Evolutionary conservation across 2,888 invertebrate species (phyloP).

Genomic region (Sinhomidia bicolor): DNA sequence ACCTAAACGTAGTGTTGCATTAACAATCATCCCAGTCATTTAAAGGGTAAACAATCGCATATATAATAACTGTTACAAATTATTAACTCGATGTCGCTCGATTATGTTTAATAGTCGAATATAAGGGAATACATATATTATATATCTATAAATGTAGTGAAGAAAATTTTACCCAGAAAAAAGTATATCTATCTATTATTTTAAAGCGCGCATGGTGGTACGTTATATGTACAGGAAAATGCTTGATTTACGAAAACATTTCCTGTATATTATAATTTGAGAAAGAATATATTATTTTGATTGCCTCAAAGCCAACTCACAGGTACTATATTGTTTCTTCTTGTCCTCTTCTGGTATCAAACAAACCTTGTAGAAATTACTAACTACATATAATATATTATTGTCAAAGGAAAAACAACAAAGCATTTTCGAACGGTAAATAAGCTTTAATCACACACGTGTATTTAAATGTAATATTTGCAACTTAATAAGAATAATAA

Average conservation of each 20-base stretch:
- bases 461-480: background rate
- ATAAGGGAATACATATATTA: background rate
- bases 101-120: constrained; percentile 7
- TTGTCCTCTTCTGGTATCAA: background rate
- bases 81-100: constrained; percentile 36
- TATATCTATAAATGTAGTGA: no score
- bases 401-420: no score
- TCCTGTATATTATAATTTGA: background rate
- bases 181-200: constrained; percentile 1
- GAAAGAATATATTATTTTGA: background rate
- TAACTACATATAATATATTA: no score
- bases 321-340: background rate
- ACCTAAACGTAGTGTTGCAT: constrained; percentile 56
- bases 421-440: background rate
- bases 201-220: background rate
- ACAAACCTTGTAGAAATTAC: no score
- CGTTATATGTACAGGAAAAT: background rate
- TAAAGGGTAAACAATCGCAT: constrained; percentile 49
- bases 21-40: constrained; percentile 71
- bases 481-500: no score
- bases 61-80: constrained; percentile 46
- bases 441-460: background rate
- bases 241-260: background rate
- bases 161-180: constrained; percentile 15
- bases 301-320: constrained; percentile 15